phyloP scores from a whole-genome alignment of 1,140 invertebrate genomes.

The Pemphigus obesinymphae region DNA sequence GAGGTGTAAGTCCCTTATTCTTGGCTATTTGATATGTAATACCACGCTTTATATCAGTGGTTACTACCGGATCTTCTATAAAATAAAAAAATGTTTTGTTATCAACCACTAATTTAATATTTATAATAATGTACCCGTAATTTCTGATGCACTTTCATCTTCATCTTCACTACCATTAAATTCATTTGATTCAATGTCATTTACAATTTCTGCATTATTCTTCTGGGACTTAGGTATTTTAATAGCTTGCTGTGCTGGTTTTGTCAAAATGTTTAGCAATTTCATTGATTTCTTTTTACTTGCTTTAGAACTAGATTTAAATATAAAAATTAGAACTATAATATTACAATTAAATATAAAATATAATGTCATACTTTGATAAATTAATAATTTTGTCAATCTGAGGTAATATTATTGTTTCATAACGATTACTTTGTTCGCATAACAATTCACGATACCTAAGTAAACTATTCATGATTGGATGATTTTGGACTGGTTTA shows the following conservation, averaged over 20 bases:
- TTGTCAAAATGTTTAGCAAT: slow-evolving; percentile 8
- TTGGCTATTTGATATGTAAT: slow-evolving; percentile 92
- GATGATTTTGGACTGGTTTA: slow-evolving; percentile 69
- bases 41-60: slow-evolving; percentile 61
- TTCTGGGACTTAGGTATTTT: not conserved
- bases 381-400: not conserved
- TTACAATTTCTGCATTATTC: not conserved
- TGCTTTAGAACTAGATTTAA: not conserved
- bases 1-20: slow-evolving; percentile 87
- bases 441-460: slow-evolving; percentile 72
- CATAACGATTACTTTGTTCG: slow-evolving; percentile 51
- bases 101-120: not conserved
- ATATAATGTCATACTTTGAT: not conserved
- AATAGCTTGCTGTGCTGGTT: not conserved
- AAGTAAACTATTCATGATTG: slow-evolving; percentile 74
- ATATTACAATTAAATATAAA: not conserved
- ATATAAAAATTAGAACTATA: not conserved
- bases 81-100: not conserved
- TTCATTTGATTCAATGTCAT: not conserved
- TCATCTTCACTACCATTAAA: not conserved
- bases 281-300: not conserved
- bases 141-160: not conserved
- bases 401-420: slow-evolving; percentile 14
- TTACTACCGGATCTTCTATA: slow-evolving; percentile 46
- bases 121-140: not conserved